Conservation (phyloP, 2,797 vertebrate genomes). For the Cyclura pinguis region DNA sequence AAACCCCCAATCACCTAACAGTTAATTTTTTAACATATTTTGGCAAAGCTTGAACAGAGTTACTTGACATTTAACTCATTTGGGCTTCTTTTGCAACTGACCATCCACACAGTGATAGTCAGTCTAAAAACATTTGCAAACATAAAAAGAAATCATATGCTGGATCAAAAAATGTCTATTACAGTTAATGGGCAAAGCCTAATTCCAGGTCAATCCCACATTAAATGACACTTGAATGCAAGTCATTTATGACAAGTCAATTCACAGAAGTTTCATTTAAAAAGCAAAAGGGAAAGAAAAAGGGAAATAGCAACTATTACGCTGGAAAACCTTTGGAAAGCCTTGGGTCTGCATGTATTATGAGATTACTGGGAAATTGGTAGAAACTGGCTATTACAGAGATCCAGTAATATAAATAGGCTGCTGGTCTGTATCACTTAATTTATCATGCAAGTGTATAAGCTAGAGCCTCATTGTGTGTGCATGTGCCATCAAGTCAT, state of each 20-base stretch:
- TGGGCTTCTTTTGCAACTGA: slow-evolving; percentile 38
- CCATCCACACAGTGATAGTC: not conserved
- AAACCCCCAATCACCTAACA: not conserved
- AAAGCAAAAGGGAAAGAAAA: slow-evolving; percentile 2
- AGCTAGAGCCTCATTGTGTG: too few species aligned
- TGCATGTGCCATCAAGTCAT: too few species aligned
- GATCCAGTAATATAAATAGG: not conserved
- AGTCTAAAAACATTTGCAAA: slow-evolving; percentile 35
- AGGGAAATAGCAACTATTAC: slow-evolving; percentile 6
- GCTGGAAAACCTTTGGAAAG: too few species aligned
- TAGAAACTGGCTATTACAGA: not conserved
- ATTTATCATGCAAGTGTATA: too few species aligned
- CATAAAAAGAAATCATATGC: slow-evolving; percentile 31
- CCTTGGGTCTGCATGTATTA: not conserved
- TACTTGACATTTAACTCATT: slow-evolving; percentile 41
- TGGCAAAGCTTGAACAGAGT: slow-evolving; percentile 36
- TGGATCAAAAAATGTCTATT: slow-evolving; percentile 54
- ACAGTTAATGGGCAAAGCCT: slow-evolving; percentile 53
- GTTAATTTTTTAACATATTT: not conserved
- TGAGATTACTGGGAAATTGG: not conserved
- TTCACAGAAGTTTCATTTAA: slow-evolving; percentile 32
- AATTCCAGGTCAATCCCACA: slow-evolving; percentile 53
- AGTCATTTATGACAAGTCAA: slow-evolving; percentile 43
- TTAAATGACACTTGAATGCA: slow-evolving; percentile 50
- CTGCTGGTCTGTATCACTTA: too few species aligned